A percentile compares a stretch with the other conserved stretches of the same genome.
Conservation (phyloP, 1,140 invertebrate genomes). For the Panulirus ornatus region DNA sequence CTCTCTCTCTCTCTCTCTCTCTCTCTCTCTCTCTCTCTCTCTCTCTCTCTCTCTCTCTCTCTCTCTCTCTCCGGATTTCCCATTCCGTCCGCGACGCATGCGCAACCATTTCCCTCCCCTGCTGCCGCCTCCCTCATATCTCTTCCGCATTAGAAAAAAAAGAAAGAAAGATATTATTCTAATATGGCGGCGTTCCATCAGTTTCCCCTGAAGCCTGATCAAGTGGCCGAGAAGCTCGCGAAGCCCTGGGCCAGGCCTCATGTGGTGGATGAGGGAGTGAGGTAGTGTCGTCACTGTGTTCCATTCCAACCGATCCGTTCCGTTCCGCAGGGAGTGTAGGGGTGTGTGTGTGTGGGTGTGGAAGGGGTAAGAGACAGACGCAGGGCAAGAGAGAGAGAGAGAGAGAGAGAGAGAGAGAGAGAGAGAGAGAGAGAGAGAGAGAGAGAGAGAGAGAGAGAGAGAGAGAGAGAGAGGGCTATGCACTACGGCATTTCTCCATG, state of each 20-base stretch:
- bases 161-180: too few species aligned
- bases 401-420: conserved; percentile 9
- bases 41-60: background rate
- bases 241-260: too few species aligned
- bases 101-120: background rate
- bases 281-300: too few species aligned
- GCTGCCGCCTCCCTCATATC: background rate
- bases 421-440: background rate
- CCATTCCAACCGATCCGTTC: too few species aligned
- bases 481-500: background rate
- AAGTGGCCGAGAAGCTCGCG: too few species aligned
- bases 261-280: too few species aligned
- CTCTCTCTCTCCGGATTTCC: background rate
- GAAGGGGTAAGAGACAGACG: too few species aligned
- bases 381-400: background rate
- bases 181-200: too few species aligned
- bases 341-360: too few species aligned
- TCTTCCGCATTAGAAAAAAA: too few species aligned
- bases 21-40: background rate
- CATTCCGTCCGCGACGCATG: background rate
- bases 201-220: too few species aligned
- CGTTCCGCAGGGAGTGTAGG: too few species aligned
- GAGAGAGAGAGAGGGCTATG: background rate
- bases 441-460: background rate
- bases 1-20: conserved; percentile 15